Evolutionary conservation across 2,113 vertebrate genomes (phyloP).

Genomic region (Hystrix cristata): DNA sequence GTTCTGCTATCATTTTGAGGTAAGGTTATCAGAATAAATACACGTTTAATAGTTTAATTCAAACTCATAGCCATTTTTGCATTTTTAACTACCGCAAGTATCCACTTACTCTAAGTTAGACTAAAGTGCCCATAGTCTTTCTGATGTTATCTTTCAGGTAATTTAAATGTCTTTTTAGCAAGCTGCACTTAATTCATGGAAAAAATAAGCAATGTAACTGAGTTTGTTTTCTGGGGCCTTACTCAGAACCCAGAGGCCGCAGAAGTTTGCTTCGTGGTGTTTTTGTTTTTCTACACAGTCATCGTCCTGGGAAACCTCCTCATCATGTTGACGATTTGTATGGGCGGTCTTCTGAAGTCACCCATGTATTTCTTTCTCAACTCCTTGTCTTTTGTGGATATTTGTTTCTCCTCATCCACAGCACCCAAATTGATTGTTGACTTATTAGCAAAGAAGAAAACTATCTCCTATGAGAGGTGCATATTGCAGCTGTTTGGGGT

Average conservation of each 20-base stretch:
- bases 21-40: not conserved
- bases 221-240: conserved; percentile 70
- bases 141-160: not conserved
- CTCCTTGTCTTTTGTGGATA: conserved; percentile 72
- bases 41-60: not conserved
- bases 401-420: conserved; percentile 64
- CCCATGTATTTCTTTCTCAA: conserved; percentile 76
- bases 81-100: not conserved
- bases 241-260: conserved; percentile 54
- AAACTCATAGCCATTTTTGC: not conserved
- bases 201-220: conserved; percentile 53
- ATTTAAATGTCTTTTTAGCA: not conserved
- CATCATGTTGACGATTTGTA: conserved; percentile 58
- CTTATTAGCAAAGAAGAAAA: conserved; percentile 45
- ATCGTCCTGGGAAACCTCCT: conserved; percentile 70
- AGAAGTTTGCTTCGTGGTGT: conserved; percentile 33
- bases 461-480: too few species aligned
- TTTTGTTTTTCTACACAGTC: conserved; percentile 59
- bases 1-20: not conserved
- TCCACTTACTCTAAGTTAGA: not conserved
- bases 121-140: not conserved
- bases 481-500: too few species aligned
- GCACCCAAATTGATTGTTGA: conserved; percentile 71
- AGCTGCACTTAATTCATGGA: not conserved
- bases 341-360: conserved; percentile 7